Conservation (phyloP, 1,140 invertebrate genomes). For the Drosophila sechellia region DNA sequence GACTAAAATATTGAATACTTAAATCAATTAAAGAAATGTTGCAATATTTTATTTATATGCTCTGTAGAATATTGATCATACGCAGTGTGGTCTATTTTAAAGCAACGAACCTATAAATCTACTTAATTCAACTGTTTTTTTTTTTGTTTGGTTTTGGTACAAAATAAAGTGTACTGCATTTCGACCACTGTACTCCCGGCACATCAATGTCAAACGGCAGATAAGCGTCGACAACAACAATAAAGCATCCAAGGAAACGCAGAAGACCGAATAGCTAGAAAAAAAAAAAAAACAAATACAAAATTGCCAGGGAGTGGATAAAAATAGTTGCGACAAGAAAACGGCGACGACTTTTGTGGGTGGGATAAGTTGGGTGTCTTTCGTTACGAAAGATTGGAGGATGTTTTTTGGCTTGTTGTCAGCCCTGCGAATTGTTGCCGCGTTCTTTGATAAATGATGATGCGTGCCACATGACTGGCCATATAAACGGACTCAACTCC, state of each 20-base stretch:
- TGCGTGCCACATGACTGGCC: conserved; percentile 75
- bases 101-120: too few relatives aligned
- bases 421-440: conserved; percentile 39
- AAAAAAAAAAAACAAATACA: background rate
- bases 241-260: conserved; percentile 24
- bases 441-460: conserved; percentile 72
- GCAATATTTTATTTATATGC: too few relatives aligned
- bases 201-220: conserved; percentile 35
- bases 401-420: conserved; percentile 55
- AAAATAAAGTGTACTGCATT: too few relatives aligned
- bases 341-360: conserved; percentile 11
- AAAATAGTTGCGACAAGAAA: conserved; percentile 19
- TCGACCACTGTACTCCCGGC: conserved; percentile 13
- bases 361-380: background rate
- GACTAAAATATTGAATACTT: too few relatives aligned
- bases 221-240: conserved; percentile 42
- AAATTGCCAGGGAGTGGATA: background rate
- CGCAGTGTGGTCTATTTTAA: too few relatives aligned
- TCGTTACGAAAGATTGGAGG: background rate
- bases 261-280: conserved; percentile 17
- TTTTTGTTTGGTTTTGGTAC: background rate
- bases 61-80: too few relatives aligned
- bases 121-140: too few relatives aligned
- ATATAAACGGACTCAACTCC: conserved; percentile 48
- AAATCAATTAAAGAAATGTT: too few relatives aligned